These are phyloP conservation scores for Neotragus pygmaeus DNA, from an alignment of 2,113 vertebrate genomes.

Conservation along the genomic window DNA sequence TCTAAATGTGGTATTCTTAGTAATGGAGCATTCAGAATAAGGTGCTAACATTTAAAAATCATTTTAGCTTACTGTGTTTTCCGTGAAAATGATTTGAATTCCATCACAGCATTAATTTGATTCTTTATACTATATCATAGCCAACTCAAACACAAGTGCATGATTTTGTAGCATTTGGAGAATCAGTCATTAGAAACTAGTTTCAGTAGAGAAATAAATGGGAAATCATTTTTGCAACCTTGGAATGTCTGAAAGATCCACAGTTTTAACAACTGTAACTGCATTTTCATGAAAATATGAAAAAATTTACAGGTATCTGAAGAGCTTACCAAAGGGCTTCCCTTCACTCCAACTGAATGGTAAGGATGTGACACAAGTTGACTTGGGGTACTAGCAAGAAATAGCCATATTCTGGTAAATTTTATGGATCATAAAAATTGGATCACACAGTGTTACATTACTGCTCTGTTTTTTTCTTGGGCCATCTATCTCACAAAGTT, in stretches of 20 bases:
- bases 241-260: neutral
- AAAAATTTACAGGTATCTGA: neutral
- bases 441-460: neutral
- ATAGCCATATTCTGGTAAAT: neutral
- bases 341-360: neutral
- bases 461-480: neutral
- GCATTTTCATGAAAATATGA: neutral
- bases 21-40: neutral
- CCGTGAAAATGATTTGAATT: constrained; percentile 45
- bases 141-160: constrained; percentile 42
- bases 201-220: constrained; percentile 50
- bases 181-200: constrained; percentile 62
- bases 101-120: neutral
- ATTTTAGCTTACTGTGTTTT: constrained; percentile 13
- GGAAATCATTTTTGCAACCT: constrained; percentile 43
- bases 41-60: neutral
- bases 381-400: neutral
- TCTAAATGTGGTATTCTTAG: neutral
- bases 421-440: neutral
- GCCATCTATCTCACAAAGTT: neutral
- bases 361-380: neutral
- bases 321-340: neutral
- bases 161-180: constrained; percentile 12
- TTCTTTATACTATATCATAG: constrained; percentile 25
- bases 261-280: neutral